Conservation (phyloP, 1,140 invertebrate species). For the Pseudomyrmex sp. region DNA sequence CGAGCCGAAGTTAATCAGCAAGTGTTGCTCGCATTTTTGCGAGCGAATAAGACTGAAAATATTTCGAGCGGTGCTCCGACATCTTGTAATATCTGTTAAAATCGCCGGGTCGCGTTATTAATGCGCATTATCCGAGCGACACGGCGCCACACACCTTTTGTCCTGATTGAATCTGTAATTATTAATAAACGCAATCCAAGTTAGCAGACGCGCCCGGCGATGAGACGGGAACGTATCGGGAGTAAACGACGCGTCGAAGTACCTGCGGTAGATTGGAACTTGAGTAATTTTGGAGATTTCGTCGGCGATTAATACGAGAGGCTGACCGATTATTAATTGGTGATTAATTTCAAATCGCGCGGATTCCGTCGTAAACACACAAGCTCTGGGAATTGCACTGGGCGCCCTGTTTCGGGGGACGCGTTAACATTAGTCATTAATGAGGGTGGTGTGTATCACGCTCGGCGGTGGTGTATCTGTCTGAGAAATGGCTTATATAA, state of each 20-base stretch:
- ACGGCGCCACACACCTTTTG: not conserved
- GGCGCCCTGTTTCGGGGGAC: slow-evolving; percentile 3
- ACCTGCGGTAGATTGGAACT: slow-evolving; percentile 47
- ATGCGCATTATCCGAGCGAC: slow-evolving; percentile 22
- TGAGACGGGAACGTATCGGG: slow-evolving; percentile 48
- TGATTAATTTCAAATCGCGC: slow-evolving; percentile 53
- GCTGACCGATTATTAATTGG: slow-evolving; percentile 62
- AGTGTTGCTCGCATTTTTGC: not conserved
- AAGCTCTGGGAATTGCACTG: slow-evolving; percentile 36
- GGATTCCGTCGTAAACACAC: slow-evolving; percentile 29
- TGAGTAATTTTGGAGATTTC: slow-evolving; percentile 57
- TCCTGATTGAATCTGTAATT: slow-evolving; percentile 80
- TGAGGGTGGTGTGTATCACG: slow-evolving; percentile 18
- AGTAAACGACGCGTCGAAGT: slow-evolving; percentile 52
- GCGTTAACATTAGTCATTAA: slow-evolving; percentile 47
- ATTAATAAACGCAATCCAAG: slow-evolving; percentile 81
- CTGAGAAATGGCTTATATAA: slow-evolving; percentile 29
- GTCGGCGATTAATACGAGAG: slow-evolving; percentile 16
- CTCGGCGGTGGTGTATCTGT: not conserved
- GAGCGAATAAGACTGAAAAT: not conserved
- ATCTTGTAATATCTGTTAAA: slow-evolving; percentile 63
- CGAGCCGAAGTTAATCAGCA: not conserved
- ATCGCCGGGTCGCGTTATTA: slow-evolving; percentile 56
- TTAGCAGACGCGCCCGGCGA: slow-evolving; percentile 70
- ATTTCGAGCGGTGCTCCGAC: not conserved